Evolutionary conservation across 1,140 invertebrate genomes (phyloP).

Genomic region (Probaryconus sp.): DNA sequence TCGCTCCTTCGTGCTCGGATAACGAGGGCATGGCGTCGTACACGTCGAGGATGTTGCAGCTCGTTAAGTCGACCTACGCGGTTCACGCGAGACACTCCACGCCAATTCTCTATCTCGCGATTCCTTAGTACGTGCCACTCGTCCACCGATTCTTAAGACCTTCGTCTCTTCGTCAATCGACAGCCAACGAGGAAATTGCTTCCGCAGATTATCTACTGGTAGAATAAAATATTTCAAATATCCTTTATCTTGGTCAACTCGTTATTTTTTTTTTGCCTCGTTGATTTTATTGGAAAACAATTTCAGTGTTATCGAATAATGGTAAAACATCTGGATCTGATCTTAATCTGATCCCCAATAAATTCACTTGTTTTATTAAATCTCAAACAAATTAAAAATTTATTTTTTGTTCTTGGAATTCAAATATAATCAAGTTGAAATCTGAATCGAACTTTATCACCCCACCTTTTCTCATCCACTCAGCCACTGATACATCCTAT

Average conservation of each 20-base stretch:
- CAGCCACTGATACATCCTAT: no score
- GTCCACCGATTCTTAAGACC: slow-evolving; percentile 42
- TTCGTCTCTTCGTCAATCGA: slow-evolving; percentile 59
- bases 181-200: slow-evolving; percentile 57
- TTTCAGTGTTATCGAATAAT: no score
- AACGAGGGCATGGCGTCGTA: slow-evolving; percentile 59
- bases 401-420: no score
- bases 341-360: no score
- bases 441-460: no score
- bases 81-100: slow-evolving; percentile 57
- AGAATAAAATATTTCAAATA: slow-evolving; percentile 29
- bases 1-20: slow-evolving; percentile 53
- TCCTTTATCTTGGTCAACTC: slow-evolving; percentile 44
- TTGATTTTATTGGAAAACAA: no score
- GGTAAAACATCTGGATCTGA: no score
- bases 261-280: background rate
- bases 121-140: slow-evolving; percentile 17
- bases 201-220: slow-evolving; percentile 56
- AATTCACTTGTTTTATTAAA: no score
- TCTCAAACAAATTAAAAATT: no score
- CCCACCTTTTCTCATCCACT: no score
- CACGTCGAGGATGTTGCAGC: slow-evolving; percentile 54
- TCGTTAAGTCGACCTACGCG: slow-evolving; percentile 60
- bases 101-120: slow-evolving; percentile 40
- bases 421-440: no score